These are phyloP conservation scores for Ceratotherium simum DNA, from an alignment of 2,113 vertebrate genomes.

Conservation along the genomic window DNA sequence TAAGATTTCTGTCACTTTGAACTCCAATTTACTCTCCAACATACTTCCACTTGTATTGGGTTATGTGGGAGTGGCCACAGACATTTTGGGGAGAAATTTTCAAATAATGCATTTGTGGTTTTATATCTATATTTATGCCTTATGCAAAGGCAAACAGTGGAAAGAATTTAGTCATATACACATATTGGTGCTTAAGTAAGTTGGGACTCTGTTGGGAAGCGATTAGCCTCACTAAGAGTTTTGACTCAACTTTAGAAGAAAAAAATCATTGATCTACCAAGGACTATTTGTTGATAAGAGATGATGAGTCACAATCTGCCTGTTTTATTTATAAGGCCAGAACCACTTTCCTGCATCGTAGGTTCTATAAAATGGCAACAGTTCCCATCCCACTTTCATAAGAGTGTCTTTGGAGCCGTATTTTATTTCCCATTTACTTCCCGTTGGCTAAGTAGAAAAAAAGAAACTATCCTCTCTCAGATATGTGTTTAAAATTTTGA, in stretches of 20 bases:
- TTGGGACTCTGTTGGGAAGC: not conserved
- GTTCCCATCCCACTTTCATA: not conserved
- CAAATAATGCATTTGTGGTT: not conserved
- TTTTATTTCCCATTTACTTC: not conserved
- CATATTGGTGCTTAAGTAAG: not conserved
- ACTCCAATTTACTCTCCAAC: not conserved
- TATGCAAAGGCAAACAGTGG: not conserved
- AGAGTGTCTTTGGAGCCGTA: not conserved
- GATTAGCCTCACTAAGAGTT: not conserved
- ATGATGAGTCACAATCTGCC: not conserved
- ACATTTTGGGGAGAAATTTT: conserved; percentile 30
- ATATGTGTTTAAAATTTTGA: conserved; percentile 44
- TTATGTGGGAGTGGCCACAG: not conserved
- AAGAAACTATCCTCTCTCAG: not conserved
- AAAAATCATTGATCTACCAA: not conserved
- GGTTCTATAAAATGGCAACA: not conserved
- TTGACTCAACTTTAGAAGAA: not conserved
- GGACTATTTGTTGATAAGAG: not conserved
- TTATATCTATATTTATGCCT: conserved; percentile 1
- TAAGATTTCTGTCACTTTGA: not conserved
- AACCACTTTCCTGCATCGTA: not conserved
- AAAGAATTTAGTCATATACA: not conserved
- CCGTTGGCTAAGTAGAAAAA: not conserved
- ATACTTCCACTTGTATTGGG: not conserved
- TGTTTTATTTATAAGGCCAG: not conserved